Conservation (phyloP, 2,888 invertebrate species). For the Lysandra coridon region DNA sequence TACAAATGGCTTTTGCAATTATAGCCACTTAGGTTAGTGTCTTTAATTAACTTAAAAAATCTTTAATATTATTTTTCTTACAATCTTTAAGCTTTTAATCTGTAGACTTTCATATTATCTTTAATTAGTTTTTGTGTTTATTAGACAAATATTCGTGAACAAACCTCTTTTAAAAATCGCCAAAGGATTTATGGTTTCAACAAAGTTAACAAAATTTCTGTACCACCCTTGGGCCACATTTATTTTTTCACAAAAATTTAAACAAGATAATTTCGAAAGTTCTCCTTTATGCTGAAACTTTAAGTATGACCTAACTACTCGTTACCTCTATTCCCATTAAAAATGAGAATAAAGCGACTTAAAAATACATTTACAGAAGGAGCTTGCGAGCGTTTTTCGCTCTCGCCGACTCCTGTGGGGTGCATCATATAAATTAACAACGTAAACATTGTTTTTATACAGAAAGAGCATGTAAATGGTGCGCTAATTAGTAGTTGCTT, state of each 20-base stretch:
- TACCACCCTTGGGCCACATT: not conserved
- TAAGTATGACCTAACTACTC: conserved; percentile 22
- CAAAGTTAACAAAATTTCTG: not conserved
- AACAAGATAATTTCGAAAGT: not conserved
- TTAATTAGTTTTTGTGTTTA: no score
- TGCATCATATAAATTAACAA: conserved; percentile 32
- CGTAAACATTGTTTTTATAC: conserved; percentile 24
- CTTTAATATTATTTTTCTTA: no score
- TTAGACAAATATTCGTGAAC: no score
- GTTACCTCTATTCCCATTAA: conserved; percentile 28
- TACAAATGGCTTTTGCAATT: no score
- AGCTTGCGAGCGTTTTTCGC: conserved; percentile 32
- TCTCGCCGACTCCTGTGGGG: conserved; percentile 17
- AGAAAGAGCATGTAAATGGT: conserved; percentile 24
- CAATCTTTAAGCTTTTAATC: no score
- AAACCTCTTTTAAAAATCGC: not conserved
- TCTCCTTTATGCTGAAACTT: not conserved
- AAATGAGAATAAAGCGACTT: conserved; percentile 28
- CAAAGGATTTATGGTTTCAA: not conserved
- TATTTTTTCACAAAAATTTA: not conserved
- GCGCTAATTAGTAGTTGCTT: conserved; percentile 20
- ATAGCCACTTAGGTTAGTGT: no score
- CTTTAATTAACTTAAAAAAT: no score
- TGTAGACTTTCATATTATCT: no score
- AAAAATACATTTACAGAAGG: conserved; percentile 32